Evolutionary conservation across 2,113 vertebrate species (phyloP).

Genomic region (Microtus ochrogaster): DNA sequence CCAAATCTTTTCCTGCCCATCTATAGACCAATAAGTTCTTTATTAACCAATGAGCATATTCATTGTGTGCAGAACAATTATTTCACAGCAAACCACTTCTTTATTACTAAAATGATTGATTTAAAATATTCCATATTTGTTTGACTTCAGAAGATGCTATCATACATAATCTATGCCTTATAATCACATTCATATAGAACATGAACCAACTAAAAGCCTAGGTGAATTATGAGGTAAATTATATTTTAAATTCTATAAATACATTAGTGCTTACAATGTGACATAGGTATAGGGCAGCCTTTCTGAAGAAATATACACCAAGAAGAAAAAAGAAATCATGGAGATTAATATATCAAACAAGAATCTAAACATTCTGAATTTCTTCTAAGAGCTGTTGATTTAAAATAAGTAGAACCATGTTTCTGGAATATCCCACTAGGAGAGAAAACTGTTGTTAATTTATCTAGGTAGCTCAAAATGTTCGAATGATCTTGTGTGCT

Average conservation of each 20-base stretch:
- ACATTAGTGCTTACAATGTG: neutral
- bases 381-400: neutral
- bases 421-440: neutral
- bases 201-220: neutral
- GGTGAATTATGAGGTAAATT: neutral
- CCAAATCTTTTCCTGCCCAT: no score
- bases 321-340: neutral
- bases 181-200: neutral
- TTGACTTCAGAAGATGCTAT: neutral
- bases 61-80: no score
- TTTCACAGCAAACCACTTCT: neutral
- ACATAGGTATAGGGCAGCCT: neutral
- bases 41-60: no score
- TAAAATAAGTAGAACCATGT: conserved; percentile 40
- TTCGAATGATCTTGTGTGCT: neutral
- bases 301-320: neutral
- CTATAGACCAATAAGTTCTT: no score
- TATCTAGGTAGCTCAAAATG: neutral
- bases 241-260: conserved; percentile 15
- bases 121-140: neutral
- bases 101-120: neutral
- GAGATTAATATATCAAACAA: neutral
- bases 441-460: conserved; percentile 31
- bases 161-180: neutral
- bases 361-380: neutral